Conservation (phyloP, 2,113 vertebrate species). For the Vidua macroura region DNA sequence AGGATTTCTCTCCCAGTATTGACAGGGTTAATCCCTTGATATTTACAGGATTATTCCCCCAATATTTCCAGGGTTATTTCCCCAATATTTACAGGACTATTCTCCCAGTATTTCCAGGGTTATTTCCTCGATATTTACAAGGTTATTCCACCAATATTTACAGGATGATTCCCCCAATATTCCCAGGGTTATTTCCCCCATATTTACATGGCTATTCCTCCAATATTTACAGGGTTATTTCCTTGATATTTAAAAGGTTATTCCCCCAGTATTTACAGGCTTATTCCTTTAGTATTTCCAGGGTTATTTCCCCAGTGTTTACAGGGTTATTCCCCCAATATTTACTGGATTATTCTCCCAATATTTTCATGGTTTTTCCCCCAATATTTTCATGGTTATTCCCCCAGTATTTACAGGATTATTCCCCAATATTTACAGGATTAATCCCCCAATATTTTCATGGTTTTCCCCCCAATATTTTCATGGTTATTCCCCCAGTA, state of each 20-base stretch:
- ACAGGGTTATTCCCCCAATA: fast-evolving
- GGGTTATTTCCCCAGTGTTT: fast-evolving
- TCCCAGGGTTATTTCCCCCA: fast-evolving
- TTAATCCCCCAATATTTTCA: too few relatives aligned
- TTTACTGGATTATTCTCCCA: too few relatives aligned
- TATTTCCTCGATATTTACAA: too few relatives aligned
- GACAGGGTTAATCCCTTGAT: fast-evolving
- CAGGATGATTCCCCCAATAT: neutral
- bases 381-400: neutral
- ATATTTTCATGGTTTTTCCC: fast-evolving
- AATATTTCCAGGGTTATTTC: neutral
- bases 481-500: fast-evolving
- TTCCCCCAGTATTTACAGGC: too few relatives aligned
- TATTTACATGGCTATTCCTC: neutral
- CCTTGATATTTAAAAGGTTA: neutral
- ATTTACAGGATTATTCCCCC: neutral
- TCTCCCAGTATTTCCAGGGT: neutral
- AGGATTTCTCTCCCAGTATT: neutral
- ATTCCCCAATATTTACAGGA: fast-evolving
- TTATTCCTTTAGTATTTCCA: neutral
- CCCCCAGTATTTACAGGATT: fast-evolving
- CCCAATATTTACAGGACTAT: too few relatives aligned
- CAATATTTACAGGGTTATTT: fast-evolving
- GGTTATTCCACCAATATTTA: too few relatives aligned
- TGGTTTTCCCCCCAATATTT: too few relatives aligned